Conservation (phyloP, 53 echinoderm and acorn worm species). For the Crossaster papposus region DNA sequence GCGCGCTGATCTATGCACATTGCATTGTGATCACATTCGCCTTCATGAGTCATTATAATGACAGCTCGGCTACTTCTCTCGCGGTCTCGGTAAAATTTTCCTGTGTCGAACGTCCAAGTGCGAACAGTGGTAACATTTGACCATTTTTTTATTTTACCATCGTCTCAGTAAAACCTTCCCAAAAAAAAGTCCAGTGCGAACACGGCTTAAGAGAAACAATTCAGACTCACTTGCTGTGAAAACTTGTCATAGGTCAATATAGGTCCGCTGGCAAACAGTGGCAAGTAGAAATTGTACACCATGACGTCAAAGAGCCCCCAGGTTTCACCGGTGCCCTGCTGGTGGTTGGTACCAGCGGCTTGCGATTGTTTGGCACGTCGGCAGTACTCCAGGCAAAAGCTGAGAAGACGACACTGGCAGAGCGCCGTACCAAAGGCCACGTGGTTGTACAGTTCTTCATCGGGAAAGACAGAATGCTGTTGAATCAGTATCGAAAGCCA, state of each 20-base stretch:
- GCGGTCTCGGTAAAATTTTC: no score
- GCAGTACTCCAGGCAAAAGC: slow-evolving; percentile 83
- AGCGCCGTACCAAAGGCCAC: slow-evolving; percentile 73
- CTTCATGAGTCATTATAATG: no score
- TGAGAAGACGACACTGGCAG: slow-evolving; percentile 72
- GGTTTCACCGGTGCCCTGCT: slow-evolving; percentile 32
- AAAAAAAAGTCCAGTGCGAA: no score
- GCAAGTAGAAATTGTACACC: slow-evolving; percentile 81
- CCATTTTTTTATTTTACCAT: no score
- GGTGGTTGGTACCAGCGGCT: slow-evolving; percentile 49
- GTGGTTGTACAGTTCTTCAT: slow-evolving; percentile 64
- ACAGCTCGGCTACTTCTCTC: no score
- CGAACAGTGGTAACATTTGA: no score
- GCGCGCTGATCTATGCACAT: no score
- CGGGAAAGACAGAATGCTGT: slow-evolving; percentile 51
- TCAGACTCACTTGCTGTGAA: slow-evolving; percentile 70
- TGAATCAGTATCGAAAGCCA: background rate
- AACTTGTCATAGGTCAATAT: slow-evolving; percentile 79
- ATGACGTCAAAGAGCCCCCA: slow-evolving; percentile 73
- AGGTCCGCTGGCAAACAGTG: slow-evolving; percentile 80
- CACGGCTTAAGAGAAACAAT: no score
- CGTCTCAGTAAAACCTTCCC: no score
- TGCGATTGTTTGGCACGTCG: slow-evolving; percentile 31
- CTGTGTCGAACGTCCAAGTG: no score
- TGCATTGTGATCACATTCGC: no score